phyloP scores from a whole-genome alignment of 2,797 vertebrate genomes.

The Tamandua tetradactyla region DNA sequence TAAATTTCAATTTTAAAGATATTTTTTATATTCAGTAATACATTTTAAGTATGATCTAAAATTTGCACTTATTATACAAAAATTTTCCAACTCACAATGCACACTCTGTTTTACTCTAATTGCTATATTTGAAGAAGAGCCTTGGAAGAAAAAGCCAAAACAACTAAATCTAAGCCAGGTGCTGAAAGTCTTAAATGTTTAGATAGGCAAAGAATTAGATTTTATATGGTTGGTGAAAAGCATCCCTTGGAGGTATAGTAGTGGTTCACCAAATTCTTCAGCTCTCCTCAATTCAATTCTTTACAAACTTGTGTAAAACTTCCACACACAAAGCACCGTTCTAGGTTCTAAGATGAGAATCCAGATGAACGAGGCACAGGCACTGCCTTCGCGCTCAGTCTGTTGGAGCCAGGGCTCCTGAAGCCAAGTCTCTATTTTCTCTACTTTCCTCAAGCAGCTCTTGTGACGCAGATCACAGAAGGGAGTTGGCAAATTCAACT shows the following conservation, averaged over 20 bases:
- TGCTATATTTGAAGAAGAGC: not conserved
- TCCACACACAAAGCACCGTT: not conserved
- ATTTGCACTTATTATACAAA: not conserved
- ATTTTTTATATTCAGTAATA: not conserved
- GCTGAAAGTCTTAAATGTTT: not conserved
- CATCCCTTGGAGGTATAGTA: not conserved
- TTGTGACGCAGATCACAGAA: not conserved
- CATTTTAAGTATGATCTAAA: not conserved
- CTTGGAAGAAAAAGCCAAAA: not conserved
- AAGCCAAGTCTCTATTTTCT: not conserved
- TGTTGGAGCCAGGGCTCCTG: not conserved
- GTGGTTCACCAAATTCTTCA: not conserved
- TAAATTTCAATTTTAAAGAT: not conserved
- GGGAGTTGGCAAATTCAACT: not conserved
- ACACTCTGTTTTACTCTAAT: not conserved
- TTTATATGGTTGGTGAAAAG: not conserved
- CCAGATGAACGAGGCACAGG: not conserved
- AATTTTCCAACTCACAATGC: not conserved
- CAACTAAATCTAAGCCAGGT: not conserved
- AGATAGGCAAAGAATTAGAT: not conserved
- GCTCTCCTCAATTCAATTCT: not conserved
- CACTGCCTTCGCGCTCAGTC: not conserved
- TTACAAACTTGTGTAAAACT: not conserved
- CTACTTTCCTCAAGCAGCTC: not conserved
- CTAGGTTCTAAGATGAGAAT: not conserved